These are phyloP conservation scores for Mormyrops boulengeri DNA, from an alignment of 2,797 vertebrate species.

Conservation along the genomic window DNA sequence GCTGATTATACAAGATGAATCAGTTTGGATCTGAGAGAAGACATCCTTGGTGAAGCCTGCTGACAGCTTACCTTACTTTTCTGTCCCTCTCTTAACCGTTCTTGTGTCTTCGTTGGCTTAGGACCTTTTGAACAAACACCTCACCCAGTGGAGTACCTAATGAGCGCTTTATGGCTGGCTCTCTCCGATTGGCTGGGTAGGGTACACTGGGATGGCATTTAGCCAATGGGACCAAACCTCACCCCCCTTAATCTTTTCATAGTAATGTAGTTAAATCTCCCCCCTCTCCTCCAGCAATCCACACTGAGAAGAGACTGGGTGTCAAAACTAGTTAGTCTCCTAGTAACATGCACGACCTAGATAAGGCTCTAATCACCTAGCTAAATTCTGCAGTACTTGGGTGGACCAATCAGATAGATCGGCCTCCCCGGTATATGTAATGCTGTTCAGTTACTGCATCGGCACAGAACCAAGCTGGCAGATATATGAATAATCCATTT, in stretches of 20 bases:
- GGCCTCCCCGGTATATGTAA: neutral
- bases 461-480: neutral
- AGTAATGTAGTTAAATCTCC: slow-evolving; percentile 60
- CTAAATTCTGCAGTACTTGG: neutral
- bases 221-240: slow-evolving; percentile 61
- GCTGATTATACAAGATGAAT: neutral
- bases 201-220: slow-evolving; percentile 52
- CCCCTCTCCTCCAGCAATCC: slow-evolving; percentile 26
- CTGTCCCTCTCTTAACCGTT: slow-evolving; percentile 33
- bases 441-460: neutral
- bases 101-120: slow-evolving; percentile 43
- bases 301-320: slow-evolving; percentile 22
- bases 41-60: neutral
- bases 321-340: slow-evolving; percentile 30
- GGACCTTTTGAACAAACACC: slow-evolving; percentile 57
- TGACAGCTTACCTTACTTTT: slow-evolving; percentile 43
- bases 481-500: neutral
- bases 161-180: slow-evolving; percentile 45
- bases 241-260: slow-evolving; percentile 61
- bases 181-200: slow-evolving; percentile 56
- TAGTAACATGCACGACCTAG: slow-evolving; percentile 21
- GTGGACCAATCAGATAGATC: neutral
- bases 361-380: slow-evolving; percentile 27
- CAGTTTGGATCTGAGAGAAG: neutral
- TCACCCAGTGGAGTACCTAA: slow-evolving; percentile 52